These are phyloP conservation scores for Momotus momota DNA, from an alignment of 2,797 vertebrate genomes.

Conservation along the genomic window DNA sequence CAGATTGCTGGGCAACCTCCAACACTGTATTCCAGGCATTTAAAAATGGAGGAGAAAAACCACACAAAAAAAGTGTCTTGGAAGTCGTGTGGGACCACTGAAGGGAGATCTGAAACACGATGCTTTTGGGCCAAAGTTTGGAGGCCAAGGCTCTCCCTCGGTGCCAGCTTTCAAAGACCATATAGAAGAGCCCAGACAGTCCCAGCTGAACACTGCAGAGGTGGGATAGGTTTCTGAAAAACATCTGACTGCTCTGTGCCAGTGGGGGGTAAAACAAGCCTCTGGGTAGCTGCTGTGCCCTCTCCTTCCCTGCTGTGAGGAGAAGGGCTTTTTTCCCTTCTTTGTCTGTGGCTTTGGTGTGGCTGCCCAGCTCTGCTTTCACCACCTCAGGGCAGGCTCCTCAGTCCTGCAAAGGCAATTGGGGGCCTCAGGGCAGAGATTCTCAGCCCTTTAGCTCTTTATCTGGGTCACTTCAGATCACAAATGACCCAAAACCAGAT, in stretches of 20 bases:
- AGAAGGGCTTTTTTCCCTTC: background rate
- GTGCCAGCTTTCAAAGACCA: background rate
- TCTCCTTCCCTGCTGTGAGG: background rate
- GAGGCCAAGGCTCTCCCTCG: background rate
- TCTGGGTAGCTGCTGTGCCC: background rate
- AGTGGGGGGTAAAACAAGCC: background rate
- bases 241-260: background rate
- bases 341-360: background rate
- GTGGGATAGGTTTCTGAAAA: background rate
- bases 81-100: background rate
- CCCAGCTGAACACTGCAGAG: background rate
- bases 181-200: background rate
- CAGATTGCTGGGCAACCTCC: background rate
- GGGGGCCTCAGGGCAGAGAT: background rate
- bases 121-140: background rate
- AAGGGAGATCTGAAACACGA: background rate
- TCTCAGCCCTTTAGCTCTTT: slow-evolving; percentile 40
- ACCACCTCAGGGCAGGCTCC: background rate
- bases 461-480: slow-evolving; percentile 28
- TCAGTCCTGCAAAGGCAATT: background rate
- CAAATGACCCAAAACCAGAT: slow-evolving; percentile 4
- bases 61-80: background rate
- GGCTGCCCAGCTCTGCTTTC: background rate
- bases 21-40: background rate
- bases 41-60: background rate